A percentile compares a stretch with the other conserved stretches of the same genome.
These are phyloP conservation scores for Agriopis marginaria DNA, from an alignment of 2,888 invertebrate genomes.

Conservation along the genomic window DNA sequence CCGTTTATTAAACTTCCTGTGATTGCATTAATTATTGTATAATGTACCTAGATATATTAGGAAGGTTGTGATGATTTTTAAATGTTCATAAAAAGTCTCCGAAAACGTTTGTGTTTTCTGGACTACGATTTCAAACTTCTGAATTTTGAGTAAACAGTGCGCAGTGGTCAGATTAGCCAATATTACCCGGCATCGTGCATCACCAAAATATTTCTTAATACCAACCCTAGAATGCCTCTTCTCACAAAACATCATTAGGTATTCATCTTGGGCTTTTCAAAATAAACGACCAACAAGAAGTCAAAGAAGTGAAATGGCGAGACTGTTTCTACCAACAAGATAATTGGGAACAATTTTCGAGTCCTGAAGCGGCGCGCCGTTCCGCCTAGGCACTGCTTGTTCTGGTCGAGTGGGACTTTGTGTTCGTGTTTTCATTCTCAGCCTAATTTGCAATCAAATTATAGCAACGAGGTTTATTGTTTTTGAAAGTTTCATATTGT, in stretches of 20 bases:
- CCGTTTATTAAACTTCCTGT: no score
- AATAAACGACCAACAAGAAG: conserved; percentile 29
- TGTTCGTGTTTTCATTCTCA: conserved; percentile 22
- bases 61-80: no score
- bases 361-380: conserved; percentile 30
- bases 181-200: conserved; percentile 20
- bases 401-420: conserved; percentile 34
- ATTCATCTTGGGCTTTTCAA: conserved; percentile 10
- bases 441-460: conserved; percentile 24
- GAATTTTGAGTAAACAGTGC: not conserved
- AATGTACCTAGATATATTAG: no score
- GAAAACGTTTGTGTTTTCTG: not conserved
- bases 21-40: no score
- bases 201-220: not conserved
- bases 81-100: not conserved
- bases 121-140: not conserved
- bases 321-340: conserved; percentile 39
- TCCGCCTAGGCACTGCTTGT: conserved; percentile 33
- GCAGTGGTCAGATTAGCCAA: conserved; percentile 15
- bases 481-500: not conserved
- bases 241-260: conserved; percentile 7
- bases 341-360: conserved; percentile 40
- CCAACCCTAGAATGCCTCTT: not conserved
- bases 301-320: conserved; percentile 38
- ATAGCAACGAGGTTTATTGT: conserved; percentile 12